Conservation (phyloP, 2,797 vertebrate species). For the Crocidura indochinensis region DNA sequence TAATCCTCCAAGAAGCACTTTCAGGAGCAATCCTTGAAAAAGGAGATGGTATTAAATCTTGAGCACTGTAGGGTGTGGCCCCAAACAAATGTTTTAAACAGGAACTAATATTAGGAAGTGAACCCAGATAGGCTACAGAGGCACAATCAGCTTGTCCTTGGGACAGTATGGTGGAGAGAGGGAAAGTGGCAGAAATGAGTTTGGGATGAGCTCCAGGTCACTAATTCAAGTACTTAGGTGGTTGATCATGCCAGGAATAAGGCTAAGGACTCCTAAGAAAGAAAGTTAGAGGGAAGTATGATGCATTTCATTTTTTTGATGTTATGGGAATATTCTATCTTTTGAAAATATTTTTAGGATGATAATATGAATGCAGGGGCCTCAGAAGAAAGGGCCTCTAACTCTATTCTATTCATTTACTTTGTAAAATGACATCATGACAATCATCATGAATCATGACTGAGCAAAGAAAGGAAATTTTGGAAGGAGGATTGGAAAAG, state of each 20-base stretch:
- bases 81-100: too few relatives aligned
- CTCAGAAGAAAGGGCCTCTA: background rate
- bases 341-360: slow-evolving; percentile 5
- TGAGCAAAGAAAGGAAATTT: background rate
- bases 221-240: background rate
- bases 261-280: background rate
- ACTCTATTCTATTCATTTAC: background rate
- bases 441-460: background rate
- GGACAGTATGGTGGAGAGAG: background rate
- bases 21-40: too few relatives aligned
- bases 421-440: background rate
- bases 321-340: background rate
- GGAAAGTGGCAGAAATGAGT: background rate
- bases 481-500: background rate
- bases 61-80: too few relatives aligned
- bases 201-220: background rate
- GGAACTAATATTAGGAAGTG: background rate
- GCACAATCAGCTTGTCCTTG: background rate
- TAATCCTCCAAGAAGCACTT: too few relatives aligned
- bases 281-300: background rate
- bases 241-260: background rate
- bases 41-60: too few relatives aligned
- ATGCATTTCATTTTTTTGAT: background rate
- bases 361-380: background rate
- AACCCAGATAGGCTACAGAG: background rate